Evolutionary conservation across 1,140 invertebrate species (phyloP).

Genomic region (Drosophila sp.): DNA sequence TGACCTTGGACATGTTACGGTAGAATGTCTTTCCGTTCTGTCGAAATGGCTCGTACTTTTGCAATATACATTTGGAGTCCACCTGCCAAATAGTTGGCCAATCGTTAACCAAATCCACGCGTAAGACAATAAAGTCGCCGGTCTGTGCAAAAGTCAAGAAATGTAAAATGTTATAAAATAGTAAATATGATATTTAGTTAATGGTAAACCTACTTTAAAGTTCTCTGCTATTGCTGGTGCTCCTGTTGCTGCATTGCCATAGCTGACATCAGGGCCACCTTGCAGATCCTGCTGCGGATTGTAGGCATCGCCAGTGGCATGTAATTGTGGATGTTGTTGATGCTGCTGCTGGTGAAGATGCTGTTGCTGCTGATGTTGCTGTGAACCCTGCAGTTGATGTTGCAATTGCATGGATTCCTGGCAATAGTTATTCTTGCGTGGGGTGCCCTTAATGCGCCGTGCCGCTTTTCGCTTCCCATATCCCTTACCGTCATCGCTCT

Average conservation of each 20-base stretch:
- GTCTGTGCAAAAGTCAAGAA: conserved; percentile 86
- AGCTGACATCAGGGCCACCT: conserved; percentile 58
- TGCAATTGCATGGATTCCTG: conserved; percentile 50
- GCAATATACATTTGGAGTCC: conserved; percentile 93
- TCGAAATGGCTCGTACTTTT: conserved; percentile 94
- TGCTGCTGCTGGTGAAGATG: conserved; percentile 55
- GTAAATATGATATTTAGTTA: no score
- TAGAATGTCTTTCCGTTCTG: conserved; percentile 92
- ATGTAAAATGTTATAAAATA: neutral
- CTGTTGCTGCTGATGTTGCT: conserved; percentile 41
- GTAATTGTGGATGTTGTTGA: conserved; percentile 55
- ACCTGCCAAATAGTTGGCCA: conserved; percentile 94
- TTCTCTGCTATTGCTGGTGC: conserved; percentile 61
- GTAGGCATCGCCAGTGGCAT: conserved; percentile 57
- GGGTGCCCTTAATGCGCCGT: conserved; percentile 75
- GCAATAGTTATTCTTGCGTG: conserved; percentile 73
- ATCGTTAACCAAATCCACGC: conserved; percentile 90
- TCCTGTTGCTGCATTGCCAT: conserved; percentile 55
- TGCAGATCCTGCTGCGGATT: conserved; percentile 77
- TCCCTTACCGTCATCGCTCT: conserved; percentile 77
- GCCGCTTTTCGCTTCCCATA: conserved; percentile 74
- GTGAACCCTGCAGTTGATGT: conserved; percentile 41
- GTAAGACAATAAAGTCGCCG: conserved; percentile 93
- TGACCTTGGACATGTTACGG: conserved; percentile 94
- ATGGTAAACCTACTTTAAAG: conserved; percentile 69